These are phyloP conservation scores for Cantharis rufa DNA, from an alignment of 2,888 invertebrate species.

Conservation along the genomic window DNA sequence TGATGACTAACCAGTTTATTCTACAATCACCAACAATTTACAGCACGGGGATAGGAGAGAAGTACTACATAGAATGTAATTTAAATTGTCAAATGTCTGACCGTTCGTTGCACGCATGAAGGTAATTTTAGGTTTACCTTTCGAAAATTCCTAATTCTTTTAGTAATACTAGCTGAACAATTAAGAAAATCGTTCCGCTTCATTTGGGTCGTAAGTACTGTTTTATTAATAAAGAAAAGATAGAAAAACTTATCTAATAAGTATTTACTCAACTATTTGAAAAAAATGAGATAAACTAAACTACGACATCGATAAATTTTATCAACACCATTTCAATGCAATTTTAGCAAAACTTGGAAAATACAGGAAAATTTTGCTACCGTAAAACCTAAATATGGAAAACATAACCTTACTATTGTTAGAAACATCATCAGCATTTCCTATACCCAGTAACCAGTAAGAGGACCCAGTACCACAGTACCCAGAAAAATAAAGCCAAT, in stretches of 20 bases:
- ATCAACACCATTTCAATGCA: background rate
- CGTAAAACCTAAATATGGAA: too few relatives aligned
- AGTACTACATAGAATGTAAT: slow-evolving; percentile 21
- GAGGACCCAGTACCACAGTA: too few relatives aligned
- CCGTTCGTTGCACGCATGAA: slow-evolving; percentile 43
- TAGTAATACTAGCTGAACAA: background rate
- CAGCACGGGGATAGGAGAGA: slow-evolving; percentile 17
- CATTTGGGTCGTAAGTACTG: background rate
- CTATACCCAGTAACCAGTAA: too few relatives aligned
- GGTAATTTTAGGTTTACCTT: slow-evolving; percentile 28
- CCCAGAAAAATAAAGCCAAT: too few relatives aligned
- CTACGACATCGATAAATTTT: background rate
- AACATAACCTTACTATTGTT: too few relatives aligned
- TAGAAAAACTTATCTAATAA: background rate
- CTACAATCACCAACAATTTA: slow-evolving; percentile 26
- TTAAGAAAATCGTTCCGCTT: slow-evolving; percentile 5
- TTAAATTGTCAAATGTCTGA: slow-evolving; percentile 45
- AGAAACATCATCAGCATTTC: too few relatives aligned
- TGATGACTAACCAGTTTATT: slow-evolving; percentile 31
- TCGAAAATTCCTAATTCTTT: slow-evolving; percentile 13
- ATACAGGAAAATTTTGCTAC: background rate
- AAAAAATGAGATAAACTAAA: background rate
- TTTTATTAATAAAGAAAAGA: background rate
- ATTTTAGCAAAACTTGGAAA: background rate
- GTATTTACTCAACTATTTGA: background rate